Evolutionary conservation across 2,888 invertebrate species (phyloP).

Genomic region (Tachina grossa): DNA sequence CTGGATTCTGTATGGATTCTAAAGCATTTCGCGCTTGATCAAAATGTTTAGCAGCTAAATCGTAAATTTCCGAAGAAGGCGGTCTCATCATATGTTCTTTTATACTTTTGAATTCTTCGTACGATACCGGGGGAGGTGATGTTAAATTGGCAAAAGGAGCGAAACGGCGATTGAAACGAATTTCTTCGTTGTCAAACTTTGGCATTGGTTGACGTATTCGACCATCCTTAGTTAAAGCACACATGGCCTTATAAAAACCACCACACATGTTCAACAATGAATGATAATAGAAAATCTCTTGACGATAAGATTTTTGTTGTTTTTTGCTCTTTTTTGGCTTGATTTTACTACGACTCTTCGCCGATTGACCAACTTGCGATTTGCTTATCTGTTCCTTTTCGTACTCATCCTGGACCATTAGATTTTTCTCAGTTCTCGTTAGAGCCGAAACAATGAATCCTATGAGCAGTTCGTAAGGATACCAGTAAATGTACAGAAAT

Average conservation of each 20-base stretch:
- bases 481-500: constrained; percentile 98
- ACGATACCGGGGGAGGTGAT: constrained; percentile 95
- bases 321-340: constrained; percentile 83
- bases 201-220: constrained; percentile 93
- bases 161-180: constrained; percentile 97
- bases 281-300: constrained; percentile 94
- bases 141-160: constrained; percentile 93
- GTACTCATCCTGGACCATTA: constrained; percentile 89
- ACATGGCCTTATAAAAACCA: constrained; percentile 97
- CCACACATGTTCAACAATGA: constrained; percentile 97
- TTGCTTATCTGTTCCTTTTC: constrained; percentile 81
- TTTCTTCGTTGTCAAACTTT: constrained; percentile 96
- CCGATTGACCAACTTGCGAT: constrained; percentile 73
- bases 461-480: constrained; percentile 96
- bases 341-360: constrained; percentile 82
- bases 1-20: constrained; percentile 91
- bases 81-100: constrained; percentile 87
- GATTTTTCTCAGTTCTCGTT: constrained; percentile 92
- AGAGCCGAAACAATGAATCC: constrained; percentile 96
- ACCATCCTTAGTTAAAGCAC: constrained; percentile 93
- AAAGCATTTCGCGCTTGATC: constrained; percentile 94
- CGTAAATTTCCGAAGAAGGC: constrained; percentile 86
- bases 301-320: constrained; percentile 89
- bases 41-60: constrained; percentile 94
- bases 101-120: constrained; percentile 94